Evolutionary conservation across 2,797 vertebrate species (phyloP), one percentile per base, ranked within the genome.

Genomic region (Intellagama lesueurii): DNA sequence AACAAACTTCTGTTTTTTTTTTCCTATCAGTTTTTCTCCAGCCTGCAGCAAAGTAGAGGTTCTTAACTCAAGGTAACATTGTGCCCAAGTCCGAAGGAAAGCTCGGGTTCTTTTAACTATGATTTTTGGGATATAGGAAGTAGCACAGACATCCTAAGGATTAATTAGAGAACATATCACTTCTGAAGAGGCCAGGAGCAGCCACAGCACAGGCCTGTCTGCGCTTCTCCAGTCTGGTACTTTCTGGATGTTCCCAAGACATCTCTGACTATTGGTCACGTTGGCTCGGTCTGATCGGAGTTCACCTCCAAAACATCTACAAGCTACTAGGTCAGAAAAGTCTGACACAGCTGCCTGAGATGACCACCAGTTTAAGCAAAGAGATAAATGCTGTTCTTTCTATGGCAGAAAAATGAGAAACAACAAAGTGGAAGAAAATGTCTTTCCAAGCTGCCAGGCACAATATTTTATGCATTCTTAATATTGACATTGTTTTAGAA

Each of bases 131-230:
- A 44, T 26, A 73, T 40, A 85, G 32, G 73, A 85, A 87, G 70
- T 69, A 22, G 16, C 28, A 16, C 30, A 40, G 22, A 11, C 32
- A 64, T 49, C 24, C 72, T 2, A 7, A 49, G 8, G 0, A 68
- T 24, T 81, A 77, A 30, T 24, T 5, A 76, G 56, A 19, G 24
- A 76, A 83, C 47, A 12, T 82, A 83, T 26, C 32, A 24, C 16
- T 40, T 84, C 83, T 64, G 87, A 83, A 77, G 7, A 81, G 26
- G 30, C n/a, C 78, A 81, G 75, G 64, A 76, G 32, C 64, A 35
- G 26, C 6, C 35, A 44, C 35, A 22, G 30, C 12, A 52, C 28
- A 79, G 30, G 32, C 70, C 30, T 9, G 35, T 40, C 40, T 40
- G 40, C 40, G 40, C 32, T 24, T 72, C 2, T 4, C 28, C 24